These are phyloP conservation scores for Pituophis catenifer DNA, from an alignment of 2,113 vertebrate genomes.

Conservation along the genomic window DNA sequence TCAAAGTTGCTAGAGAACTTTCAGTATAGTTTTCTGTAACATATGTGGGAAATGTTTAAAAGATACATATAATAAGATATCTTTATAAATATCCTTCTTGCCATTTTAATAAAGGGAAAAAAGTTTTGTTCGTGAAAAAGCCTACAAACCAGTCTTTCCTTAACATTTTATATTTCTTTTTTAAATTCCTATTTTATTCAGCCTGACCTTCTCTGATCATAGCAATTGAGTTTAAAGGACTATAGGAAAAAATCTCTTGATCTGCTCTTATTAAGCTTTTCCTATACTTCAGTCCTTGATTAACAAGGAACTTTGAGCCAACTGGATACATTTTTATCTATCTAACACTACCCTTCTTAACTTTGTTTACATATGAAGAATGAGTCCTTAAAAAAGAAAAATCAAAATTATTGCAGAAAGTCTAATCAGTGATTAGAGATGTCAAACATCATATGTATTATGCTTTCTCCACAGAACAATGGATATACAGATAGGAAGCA, in stretches of 20 bases:
- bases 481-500: not conserved
- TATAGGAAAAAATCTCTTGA: not conserved
- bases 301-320: not conserved
- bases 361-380: not conserved
- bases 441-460: not conserved
- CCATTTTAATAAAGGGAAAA: not conserved
- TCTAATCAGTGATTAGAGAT: not conserved
- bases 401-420: not conserved
- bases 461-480: not conserved
- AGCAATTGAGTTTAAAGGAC: not conserved
- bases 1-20: not conserved
- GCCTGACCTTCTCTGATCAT: not conserved
- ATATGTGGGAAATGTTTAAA: not conserved
- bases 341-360: not conserved
- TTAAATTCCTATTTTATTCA: not conserved
- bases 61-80: too few species aligned
- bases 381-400: not conserved
- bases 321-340: not conserved
- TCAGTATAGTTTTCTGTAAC: not conserved
- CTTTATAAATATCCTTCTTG: not conserved
- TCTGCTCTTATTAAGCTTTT: not conserved
- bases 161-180: not conserved
- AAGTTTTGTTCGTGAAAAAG: not conserved
- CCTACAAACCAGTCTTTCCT: not conserved
- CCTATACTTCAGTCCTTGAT: not conserved